Conservation (phyloP, 2,113 vertebrate genomes). For the Scomber scombrus region DNA sequence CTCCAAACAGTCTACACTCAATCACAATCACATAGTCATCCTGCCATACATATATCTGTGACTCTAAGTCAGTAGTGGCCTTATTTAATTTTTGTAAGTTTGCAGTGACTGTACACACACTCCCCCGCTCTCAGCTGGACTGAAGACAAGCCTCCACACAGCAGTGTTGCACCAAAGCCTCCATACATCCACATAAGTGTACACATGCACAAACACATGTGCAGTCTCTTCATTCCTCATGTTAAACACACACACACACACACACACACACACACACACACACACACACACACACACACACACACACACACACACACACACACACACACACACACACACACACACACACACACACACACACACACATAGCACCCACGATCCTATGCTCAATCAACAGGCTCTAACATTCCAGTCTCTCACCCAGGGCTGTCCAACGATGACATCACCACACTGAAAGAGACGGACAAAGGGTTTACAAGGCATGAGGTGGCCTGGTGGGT, state of each 20-base stretch:
- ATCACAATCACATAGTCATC: slow-evolving; percentile 22
- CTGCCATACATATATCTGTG: slow-evolving; percentile 43
- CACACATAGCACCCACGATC: slow-evolving; percentile 62
- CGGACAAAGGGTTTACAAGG: slow-evolving; percentile 43
- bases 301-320: slow-evolving; percentile 44
- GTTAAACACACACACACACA: slow-evolving; percentile 57
- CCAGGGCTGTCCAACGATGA: slow-evolving; percentile 54
- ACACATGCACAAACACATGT: slow-evolving; percentile 54
- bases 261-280: slow-evolving; percentile 33
- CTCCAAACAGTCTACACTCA: slow-evolving; percentile 34
- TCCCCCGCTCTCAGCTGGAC: slow-evolving; percentile 64
- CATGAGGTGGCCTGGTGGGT: slow-evolving; percentile 23
- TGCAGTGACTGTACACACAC: slow-evolving; percentile 67
- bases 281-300: slow-evolving; percentile 33
- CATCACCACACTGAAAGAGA: slow-evolving; percentile 63
- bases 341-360: slow-evolving; percentile 47
- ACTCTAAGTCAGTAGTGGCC: slow-evolving; percentile 27
- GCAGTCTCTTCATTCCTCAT: slow-evolving; percentile 49
- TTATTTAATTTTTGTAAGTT: slow-evolving; percentile 74
- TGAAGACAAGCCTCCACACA: slow-evolving; percentile 71
- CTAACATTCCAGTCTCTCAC: slow-evolving; percentile 79
- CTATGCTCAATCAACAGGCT: slow-evolving; percentile 78
- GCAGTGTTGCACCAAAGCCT: slow-evolving; percentile 55
- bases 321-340: slow-evolving; percentile 36
- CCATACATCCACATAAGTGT: slow-evolving; percentile 45